These are phyloP conservation scores for Mastigias papua DNA, from an alignment of 30 jellyfish, hydroid and myxozoan genomes.

Conservation along the genomic window DNA sequence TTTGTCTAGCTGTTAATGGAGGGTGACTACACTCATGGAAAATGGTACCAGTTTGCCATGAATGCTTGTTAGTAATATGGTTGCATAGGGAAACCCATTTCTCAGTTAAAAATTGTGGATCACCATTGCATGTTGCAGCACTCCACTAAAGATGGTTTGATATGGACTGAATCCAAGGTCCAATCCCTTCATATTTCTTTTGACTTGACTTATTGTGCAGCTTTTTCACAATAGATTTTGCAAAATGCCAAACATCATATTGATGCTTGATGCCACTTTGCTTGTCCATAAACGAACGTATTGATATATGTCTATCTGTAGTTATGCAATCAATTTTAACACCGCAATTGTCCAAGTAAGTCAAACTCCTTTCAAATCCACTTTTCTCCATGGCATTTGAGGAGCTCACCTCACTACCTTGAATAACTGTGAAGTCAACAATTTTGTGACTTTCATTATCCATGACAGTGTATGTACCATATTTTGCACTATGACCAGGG, in stretches of 20 bases:
- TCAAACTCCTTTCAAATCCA: conserved; percentile 8
- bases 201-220: conserved; percentile 28
- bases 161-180: conserved; percentile 49
- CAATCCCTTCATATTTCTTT: conserved; percentile 3
- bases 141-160: conserved; percentile 67
- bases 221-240: conserved; percentile 24
- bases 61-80: conserved; percentile 49
- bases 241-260: conserved; percentile 56
- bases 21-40: conserved; percentile 33
- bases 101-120: conserved; percentile 9
- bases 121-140: conserved; percentile 47
- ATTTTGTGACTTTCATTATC: conserved; percentile 7
- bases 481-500: conserved; percentile 40
- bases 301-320: conserved; percentile 46
- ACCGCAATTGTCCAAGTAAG: not conserved
- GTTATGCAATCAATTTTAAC: conserved; percentile 15
- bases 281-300: conserved; percentile 26
- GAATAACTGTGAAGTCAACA: conserved; percentile 10
- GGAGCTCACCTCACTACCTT: conserved; percentile 40
- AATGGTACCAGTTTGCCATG: conserved; percentile 29
- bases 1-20: conserved; percentile 7
- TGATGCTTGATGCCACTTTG: conserved; percentile 39
- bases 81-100: conserved; percentile 36
- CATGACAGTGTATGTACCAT: conserved; percentile 20
- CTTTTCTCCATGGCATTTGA: conserved; percentile 50